A percentile compares a stretch with the other conserved stretches of the same genome.
phyloP scores from a whole-genome alignment of 92 coral and sea anemone genomes.

The Porites lobata region DNA sequence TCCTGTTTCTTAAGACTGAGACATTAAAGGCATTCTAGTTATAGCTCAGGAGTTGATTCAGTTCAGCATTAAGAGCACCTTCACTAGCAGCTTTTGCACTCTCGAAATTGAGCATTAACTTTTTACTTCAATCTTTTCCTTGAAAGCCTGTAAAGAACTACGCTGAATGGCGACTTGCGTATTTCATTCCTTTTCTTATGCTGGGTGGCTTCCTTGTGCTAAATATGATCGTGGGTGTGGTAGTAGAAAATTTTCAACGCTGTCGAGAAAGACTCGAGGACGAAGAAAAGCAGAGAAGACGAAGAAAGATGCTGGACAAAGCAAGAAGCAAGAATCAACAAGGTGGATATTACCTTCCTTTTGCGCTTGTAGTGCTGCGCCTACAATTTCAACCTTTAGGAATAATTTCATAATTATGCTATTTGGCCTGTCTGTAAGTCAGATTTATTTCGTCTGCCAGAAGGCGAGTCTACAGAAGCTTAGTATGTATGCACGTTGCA shows the following conservation, averaged over 20 bases:
- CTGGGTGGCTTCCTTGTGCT: conserved; percentile 96
- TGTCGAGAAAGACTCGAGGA: conserved; percentile 91
- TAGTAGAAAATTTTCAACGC: conserved; percentile 96
- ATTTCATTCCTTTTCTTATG: conserved; percentile 93
- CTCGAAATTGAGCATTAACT: not conserved
- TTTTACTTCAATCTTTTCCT: not conserved
- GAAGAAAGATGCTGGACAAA: conserved; percentile 42
- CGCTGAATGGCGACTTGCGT: conserved; percentile 89
- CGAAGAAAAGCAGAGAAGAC: conserved; percentile 69
- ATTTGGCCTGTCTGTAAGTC: no score
- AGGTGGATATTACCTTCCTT: conserved; percentile 30
- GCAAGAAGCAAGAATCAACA: conserved; percentile 28
- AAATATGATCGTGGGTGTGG: conserved; percentile 98
- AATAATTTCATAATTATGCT: no score
- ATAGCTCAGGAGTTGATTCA: no score
- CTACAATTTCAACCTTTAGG: no score
- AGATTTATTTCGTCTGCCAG: no score
- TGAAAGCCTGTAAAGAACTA: conserved; percentile 88
- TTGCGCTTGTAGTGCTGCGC: no score
- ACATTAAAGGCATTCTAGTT: not conserved
- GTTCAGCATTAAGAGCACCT: not conserved
- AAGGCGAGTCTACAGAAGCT: no score
- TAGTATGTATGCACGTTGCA: no score
- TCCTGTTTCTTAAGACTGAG: not conserved
- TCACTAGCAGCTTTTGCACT: not conserved